Evolutionary conservation across 2,113 vertebrate genomes (phyloP), one percentile per base, ranked within the genome.

Genomic region (Ifrita kowaldi): DNA sequence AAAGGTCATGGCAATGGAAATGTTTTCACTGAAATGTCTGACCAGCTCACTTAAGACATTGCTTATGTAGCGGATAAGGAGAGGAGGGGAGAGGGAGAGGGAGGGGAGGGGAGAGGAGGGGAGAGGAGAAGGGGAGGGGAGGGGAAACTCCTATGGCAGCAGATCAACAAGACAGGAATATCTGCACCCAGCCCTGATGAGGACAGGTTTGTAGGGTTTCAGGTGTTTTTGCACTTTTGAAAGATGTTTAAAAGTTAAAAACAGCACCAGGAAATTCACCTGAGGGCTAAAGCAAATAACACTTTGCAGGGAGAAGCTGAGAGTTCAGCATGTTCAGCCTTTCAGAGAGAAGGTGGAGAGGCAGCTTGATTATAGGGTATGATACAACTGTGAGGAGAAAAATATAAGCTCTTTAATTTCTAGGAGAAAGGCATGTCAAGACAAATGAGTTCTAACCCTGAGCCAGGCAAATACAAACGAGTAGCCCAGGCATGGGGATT

Each of bases 321-420:
- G 49, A 83, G 86, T 77, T 92, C 68, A 77, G 12, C 16, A 22
- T 65, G 88, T 83, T 92, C 92, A 60, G 32, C 41, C 37, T 83
- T 92, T 88, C 78, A 77, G 55, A 86, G 50, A 50, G 71, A 84
- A 90, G 83, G 63, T 15, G 7, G 59, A 84, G 28, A 86, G 69
- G 79, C 55, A 93, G 26, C 50, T 77, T 94, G 90, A 94, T 95
- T 93, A 92, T 24, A 94, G 85, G 86, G 79, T 86, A 77, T 10
- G 6, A 84, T 39, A 84, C 23, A 15, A 67, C 39, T 50, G 47
- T 65, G 27, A 35, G 63, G 76, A 86, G 76, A 59, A 93, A 82
- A 90, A 90, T 35, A 50, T 21, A 63, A 80, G 50, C 50, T 81
- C 75, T 81, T 86, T 63, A 92, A 90, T 97, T 93, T 92, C 71